Percentiles rank a stretch among this genome's conserved stretches.
Evolutionary conservation across 2,113 vertebrate genomes (phyloP).

Genomic region (Channa argus): DNA sequence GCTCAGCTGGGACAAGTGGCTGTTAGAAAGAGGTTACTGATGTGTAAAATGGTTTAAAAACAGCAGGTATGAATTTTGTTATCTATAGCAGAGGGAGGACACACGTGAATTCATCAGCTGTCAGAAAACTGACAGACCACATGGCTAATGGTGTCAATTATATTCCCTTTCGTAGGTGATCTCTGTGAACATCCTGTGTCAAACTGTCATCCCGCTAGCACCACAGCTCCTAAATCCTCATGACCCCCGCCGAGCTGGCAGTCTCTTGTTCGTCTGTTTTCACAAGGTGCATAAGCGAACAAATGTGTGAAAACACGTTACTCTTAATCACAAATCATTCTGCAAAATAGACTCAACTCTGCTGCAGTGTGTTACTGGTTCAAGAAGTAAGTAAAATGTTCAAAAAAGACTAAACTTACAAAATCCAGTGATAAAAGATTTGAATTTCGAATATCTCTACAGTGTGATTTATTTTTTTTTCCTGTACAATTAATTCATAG

Average conservation of each 20-base stretch:
- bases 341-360: background rate
- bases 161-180: slow-evolving; percentile 54
- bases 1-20: slow-evolving; percentile 74
- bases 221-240: slow-evolving; percentile 59
- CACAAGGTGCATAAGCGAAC: background rate
- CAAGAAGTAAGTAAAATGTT: background rate
- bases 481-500: slow-evolving; percentile 37
- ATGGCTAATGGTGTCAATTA: slow-evolving; percentile 78
- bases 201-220: slow-evolving; percentile 68
- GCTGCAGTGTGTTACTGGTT: no score
- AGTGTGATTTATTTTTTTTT: background rate
- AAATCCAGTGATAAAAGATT: slow-evolving; percentile 7
- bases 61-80: slow-evolving; percentile 58
- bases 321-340: slow-evolving; percentile 2
- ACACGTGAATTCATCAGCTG: slow-evolving; percentile 61
- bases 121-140: slow-evolving; percentile 68
- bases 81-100: slow-evolving; percentile 20
- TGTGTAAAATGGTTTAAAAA: slow-evolving; percentile 73
- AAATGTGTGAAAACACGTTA: background rate
- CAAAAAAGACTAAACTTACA: background rate
- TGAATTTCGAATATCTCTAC: slow-evolving; percentile 31
- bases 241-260: slow-evolving; percentile 61
- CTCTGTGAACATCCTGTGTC: slow-evolving; percentile 45
- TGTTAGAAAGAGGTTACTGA: slow-evolving; percentile 66
- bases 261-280: slow-evolving; percentile 37